phyloP scores from a whole-genome alignment of 2,797 vertebrate species.

The Neostethus bicornis region DNA sequence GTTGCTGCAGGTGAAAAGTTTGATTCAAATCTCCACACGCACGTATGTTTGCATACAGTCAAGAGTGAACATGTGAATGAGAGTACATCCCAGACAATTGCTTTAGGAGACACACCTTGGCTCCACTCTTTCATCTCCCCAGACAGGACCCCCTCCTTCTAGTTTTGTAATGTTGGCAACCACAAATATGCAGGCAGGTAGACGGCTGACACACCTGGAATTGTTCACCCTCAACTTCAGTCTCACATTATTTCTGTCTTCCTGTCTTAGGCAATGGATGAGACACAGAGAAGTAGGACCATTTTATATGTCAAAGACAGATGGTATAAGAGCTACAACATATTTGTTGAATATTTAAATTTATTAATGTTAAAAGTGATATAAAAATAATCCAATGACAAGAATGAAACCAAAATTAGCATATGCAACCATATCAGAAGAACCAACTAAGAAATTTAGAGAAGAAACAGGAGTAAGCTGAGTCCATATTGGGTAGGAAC shows the following conservation, averaged over 20 bases:
- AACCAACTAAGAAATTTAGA: not conserved
- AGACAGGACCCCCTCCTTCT: constrained; percentile 42
- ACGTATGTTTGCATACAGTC: constrained; percentile 32
- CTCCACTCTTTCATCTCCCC: constrained; percentile 51
- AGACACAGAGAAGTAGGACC: not conserved
- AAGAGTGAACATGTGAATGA: constrained; percentile 30
- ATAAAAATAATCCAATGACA: too few species aligned
- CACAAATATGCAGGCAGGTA: constrained; percentile 74
- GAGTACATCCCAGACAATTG: constrained; percentile 46
- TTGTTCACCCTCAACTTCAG: constrained; percentile 36
- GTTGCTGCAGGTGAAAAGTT: constrained; percentile 3
- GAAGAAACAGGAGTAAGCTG: not conserved
- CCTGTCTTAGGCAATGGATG: not conserved
- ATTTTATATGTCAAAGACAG: not conserved
- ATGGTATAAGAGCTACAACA: not conserved
- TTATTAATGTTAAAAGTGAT: too few species aligned
- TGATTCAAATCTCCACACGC: constrained; percentile 34
- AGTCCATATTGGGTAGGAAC: not conserved
- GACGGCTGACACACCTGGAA: constrained; percentile 75
- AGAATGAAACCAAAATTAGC: too few species aligned
- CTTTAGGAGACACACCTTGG: constrained; percentile 60
- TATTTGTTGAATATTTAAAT: too few species aligned
- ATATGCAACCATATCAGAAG: too few species aligned
- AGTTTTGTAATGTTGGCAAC: constrained; percentile 48
- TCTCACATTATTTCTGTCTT: constrained; percentile 19